Conservation (phyloP, 2,113 vertebrate genomes). For the Garra rufa region DNA sequence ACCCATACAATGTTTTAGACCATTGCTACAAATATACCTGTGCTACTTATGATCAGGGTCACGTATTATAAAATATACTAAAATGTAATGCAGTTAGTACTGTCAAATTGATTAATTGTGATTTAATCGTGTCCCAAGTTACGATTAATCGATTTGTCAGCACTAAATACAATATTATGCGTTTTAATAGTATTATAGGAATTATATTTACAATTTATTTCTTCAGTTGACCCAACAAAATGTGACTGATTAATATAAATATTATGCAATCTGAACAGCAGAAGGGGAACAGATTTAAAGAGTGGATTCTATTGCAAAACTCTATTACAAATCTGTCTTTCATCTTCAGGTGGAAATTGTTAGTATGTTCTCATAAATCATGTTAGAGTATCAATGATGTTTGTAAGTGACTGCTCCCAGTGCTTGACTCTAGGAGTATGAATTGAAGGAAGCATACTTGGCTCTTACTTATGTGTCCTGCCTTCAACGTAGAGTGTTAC, state of each 20-base stretch:
- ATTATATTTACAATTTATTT: neutral
- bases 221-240: neutral
- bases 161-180: neutral
- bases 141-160: too few relatives aligned
- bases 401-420: neutral
- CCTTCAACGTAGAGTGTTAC: neutral
- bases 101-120: too few relatives aligned
- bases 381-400: neutral
- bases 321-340: neutral
- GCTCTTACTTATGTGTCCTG: neutral
- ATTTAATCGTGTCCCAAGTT: too few relatives aligned
- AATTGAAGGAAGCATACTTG: neutral
- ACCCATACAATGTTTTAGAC: too few relatives aligned
- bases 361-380: neutral
- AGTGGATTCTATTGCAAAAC: neutral
- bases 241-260: neutral
- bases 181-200: neutral
- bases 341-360: neutral
- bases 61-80: neutral
- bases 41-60: too few relatives aligned
- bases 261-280: neutral
- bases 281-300: neutral
- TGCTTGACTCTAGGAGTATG: neutral
- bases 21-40: too few relatives aligned
- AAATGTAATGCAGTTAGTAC: neutral